Conservation (phyloP, 64 coral and sea anemone genomes). For the Exaiptasia diaphana region DNA sequence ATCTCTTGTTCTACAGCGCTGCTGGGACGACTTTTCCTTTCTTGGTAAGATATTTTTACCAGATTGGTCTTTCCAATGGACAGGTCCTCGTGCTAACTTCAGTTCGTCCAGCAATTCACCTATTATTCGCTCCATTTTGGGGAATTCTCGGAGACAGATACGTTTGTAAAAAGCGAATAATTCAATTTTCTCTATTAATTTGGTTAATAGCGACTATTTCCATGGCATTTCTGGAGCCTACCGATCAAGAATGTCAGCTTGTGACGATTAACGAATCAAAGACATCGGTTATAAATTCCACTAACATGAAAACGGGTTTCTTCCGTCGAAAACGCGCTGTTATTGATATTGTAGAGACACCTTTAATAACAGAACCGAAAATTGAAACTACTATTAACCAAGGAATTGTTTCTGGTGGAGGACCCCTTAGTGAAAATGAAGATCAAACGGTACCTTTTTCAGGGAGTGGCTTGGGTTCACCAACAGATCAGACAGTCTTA, state of each 20-base stretch:
- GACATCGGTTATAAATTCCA: constrained; percentile 65
- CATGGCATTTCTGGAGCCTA: constrained; percentile 80
- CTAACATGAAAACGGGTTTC: constrained; percentile 75
- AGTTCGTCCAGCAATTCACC: constrained; percentile 58
- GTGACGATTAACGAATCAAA: constrained; percentile 59
- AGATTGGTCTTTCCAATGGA: constrained; percentile 69
- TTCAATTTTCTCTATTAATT: constrained; percentile 75
- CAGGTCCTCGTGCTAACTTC: constrained; percentile 47
- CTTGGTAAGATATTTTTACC: constrained; percentile 61
- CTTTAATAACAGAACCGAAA: not conserved
- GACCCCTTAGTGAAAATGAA: not conserved
- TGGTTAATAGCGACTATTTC: constrained; percentile 88
- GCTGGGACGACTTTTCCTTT: constrained; percentile 75
- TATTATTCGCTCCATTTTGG: constrained; percentile 67
- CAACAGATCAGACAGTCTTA: not conserved
- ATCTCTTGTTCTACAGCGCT: constrained; percentile 71
- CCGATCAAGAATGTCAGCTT: constrained; percentile 74
- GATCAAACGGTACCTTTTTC: not conserved
- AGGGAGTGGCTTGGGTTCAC: constrained; percentile 33
- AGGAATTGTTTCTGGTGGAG: not conserved
- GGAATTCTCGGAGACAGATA: constrained; percentile 71
- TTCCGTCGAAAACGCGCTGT: constrained; percentile 44
- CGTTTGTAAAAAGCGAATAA: constrained; percentile 62
- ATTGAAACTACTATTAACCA: not conserved
- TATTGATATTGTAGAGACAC: constrained; percentile 33